Evolutionary conservation across 2,797 vertebrate species (phyloP).

Genomic region (Sebastes ruberrimus): DNA sequence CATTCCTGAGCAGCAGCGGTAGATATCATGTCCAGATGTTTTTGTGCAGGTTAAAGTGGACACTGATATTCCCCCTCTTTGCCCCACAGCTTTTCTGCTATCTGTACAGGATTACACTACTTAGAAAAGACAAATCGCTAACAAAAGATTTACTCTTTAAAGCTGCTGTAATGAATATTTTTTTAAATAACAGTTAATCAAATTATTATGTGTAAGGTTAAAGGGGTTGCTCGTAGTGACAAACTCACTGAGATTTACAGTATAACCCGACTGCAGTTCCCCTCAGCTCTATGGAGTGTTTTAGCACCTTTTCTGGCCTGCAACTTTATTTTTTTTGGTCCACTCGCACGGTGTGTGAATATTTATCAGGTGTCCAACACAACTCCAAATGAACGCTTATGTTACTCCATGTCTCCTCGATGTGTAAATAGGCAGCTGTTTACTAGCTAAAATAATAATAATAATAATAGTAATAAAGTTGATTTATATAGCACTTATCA

Average conservation of each 20-base stretch:
- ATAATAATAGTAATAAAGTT: too few relatives aligned
- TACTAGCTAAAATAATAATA: neutral
- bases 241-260: neutral
- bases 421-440: neutral
- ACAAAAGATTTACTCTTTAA: neutral
- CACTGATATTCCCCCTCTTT: slow-evolving; percentile 4
- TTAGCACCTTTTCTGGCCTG: neutral
- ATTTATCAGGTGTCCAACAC: neutral
- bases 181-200: neutral
- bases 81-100: neutral
- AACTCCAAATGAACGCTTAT: neutral
- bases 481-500: too few relatives aligned
- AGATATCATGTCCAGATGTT: slow-evolving; percentile 66
- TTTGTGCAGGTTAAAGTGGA: slow-evolving; percentile 35
- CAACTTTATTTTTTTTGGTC: neutral
- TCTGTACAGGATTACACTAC: neutral
- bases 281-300: neutral
- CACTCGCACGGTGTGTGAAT: neutral
- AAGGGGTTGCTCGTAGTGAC: neutral
- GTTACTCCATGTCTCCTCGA: neutral
- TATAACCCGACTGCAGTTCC: neutral
- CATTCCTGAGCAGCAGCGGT: slow-evolving; percentile 24
- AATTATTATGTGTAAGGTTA: neutral
- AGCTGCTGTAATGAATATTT: neutral
- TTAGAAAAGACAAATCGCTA: neutral